Base-by-base conservation (phyloP, 2,888 invertebrate genomes). In the Phortica magna region DNA sequence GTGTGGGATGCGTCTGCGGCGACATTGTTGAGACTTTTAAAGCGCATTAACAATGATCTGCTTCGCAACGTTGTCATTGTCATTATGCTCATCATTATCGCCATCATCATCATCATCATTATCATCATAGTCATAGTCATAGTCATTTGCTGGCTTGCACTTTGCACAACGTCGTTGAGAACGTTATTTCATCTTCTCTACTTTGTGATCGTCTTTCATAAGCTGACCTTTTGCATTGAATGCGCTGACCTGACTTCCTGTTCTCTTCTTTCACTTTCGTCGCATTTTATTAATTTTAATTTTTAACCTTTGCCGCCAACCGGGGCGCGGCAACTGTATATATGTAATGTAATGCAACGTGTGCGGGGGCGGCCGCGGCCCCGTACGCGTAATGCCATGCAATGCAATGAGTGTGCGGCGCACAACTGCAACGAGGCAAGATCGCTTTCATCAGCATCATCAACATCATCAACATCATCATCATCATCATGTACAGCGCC, bases 221-320 rank as follows among this genome's bases (percentile, higher is more conserved):
- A 17, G 17, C 14, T 79, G 76, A 77, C 79, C 79, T 79, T 71
- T 76, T 73, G 55, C 73, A 79, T 79, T 79, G 74, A 77, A 77
- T 67, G 71, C 75, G 72, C 48, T 78, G 77, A 75, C 76, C 79
- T 75, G 75, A 76, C 79, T 75, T 79, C 77, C 76, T 75, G 76
- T 71, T 55, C 17, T 59, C 42, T 67, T 53, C 41, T 59, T 73
- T 43, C 64, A 73, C 48, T 61, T 73, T 76, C 76, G 78, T 78
- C 79, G 57, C 79, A 79, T 64, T 78, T 82, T 86, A 83, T 83
- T 80, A 81, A 83, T 83, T 83, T 83, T 80, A 87, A 88, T 84
- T 83, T 84, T 71, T 85, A 87, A 85, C 85, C 87, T 85, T 85
- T 85, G 85, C 61, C 61, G 17, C 10, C 17, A 61, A 61, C 19